These are phyloP conservation scores for Ranitomeya variabilis DNA, from an alignment of 2,113 vertebrate species.

Conservation along the genomic window DNA sequence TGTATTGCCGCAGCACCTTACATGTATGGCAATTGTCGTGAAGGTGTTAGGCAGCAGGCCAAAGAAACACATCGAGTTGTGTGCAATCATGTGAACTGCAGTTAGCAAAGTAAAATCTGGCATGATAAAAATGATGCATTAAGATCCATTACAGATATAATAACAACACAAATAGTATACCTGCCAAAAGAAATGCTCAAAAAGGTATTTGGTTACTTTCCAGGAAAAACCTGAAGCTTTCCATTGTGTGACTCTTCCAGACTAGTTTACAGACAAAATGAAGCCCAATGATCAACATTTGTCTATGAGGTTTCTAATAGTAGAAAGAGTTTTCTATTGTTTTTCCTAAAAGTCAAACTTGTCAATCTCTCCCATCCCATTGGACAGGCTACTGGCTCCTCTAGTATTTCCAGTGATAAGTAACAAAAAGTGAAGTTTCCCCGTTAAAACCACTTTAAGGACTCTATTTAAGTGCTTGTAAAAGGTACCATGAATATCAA, in stretches of 20 bases:
- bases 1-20: too few species aligned
- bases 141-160: background rate
- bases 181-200: slow-evolving; percentile 6
- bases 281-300: background rate
- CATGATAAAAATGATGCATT: background rate
- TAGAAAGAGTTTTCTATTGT: background rate
- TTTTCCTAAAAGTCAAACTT: background rate
- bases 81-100: too few species aligned
- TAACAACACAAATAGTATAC: background rate
- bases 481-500: too few species aligned
- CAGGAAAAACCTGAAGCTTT: background rate
- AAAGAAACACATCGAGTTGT: too few species aligned
- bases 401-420: background rate
- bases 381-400: background rate
- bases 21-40: too few species aligned
- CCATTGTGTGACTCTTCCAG: background rate
- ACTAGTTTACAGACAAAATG: background rate
- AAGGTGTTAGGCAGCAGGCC: too few species aligned
- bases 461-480: too few species aligned
- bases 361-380: background rate
- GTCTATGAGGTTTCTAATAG: background rate
- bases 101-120: too few species aligned
- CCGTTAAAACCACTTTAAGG: background rate
- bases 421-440: background rate
- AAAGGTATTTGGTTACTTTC: background rate